Evolutionary conservation across 1,140 invertebrate species (phyloP).

Genomic region (Neotoxoptera formosana): DNA sequence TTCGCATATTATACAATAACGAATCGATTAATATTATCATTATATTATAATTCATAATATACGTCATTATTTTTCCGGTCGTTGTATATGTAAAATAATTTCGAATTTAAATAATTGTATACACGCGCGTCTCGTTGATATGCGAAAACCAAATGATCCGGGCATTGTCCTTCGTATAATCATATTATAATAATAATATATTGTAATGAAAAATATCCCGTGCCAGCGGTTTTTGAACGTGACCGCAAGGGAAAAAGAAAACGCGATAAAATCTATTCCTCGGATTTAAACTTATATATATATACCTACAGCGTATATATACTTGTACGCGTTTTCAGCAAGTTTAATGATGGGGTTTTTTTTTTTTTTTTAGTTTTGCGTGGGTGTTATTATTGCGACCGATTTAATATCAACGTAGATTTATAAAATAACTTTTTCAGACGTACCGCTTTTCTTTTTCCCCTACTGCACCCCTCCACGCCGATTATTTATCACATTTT

Average conservation of each 20-base stretch:
- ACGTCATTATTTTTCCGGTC: not conserved
- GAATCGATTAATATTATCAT: not conserved
- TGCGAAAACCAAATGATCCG: not conserved
- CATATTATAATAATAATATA: not conserved
- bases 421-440: not conserved
- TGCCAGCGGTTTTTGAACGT: not conserved
- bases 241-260: not conserved
- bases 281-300: not conserved
- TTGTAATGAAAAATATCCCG: not conserved
- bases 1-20: not conserved
- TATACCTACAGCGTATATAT: not conserved
- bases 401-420: constrained; percentile 31
- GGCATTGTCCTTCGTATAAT: not conserved
- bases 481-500: not conserved
- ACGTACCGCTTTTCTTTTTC: not conserved
- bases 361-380: not conserved
- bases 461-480: not conserved
- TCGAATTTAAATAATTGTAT: constrained; percentile 1
- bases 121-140: not conserved
- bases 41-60: not conserved
- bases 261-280: constrained; percentile 26
- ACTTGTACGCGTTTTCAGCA: not conserved
- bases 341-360: not conserved
- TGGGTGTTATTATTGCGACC: constrained; percentile 7
- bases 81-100: constrained; percentile 2